Evolutionary conservation across 2,113 vertebrate genomes (phyloP), one percentile per base, ranked within the genome.

Genomic region (Anhinga anhinga): DNA sequence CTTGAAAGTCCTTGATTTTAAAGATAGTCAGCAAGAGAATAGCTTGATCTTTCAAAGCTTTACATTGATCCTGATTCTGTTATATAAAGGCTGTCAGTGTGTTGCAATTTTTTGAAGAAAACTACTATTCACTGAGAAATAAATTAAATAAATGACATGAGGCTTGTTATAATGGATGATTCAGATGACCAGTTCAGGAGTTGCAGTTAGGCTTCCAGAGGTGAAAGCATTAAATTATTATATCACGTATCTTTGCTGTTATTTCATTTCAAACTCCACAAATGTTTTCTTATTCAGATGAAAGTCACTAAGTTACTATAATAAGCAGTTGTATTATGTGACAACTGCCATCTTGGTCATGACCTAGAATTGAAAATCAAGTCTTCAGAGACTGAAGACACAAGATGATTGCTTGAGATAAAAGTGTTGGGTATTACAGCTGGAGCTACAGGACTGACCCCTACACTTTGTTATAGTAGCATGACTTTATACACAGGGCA

Each of bases 1-100:
- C 53, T 79, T 88, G 61, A 87, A 83, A 70, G 82, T 15, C 93
- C 88, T 95, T 93, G 82, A 86, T 93, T 94, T 93, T 89, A 82
- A 88, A 40, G 49, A 55, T 66, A 91, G 32, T 80, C 45, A 89
- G 53, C 73, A 80, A 82, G 65, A 67, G 3, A 84, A 34, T 21
- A 79, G 11, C 32, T 80, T 84, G 36, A 59, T 88, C 49, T 61
- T 65, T n/a, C 23, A 88, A 91, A 92, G 30, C 19, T 73, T 96
- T 91, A 50, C 44, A 17, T 45, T 45, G 44, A 45, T 45, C 65
- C 65, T 89, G 7, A 18, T 44, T 50, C 20, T 52, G 5, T 52
- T 69, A 67, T 21, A 8, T 38, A 55, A 84, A 63, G 3, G 2
- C 22, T 78, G 22, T 10, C 20, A 59, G 3, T 27, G 21, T 22